phyloP scores from a whole-genome alignment of 2,888 invertebrate species.

The Folsomia manolachei region DNA sequence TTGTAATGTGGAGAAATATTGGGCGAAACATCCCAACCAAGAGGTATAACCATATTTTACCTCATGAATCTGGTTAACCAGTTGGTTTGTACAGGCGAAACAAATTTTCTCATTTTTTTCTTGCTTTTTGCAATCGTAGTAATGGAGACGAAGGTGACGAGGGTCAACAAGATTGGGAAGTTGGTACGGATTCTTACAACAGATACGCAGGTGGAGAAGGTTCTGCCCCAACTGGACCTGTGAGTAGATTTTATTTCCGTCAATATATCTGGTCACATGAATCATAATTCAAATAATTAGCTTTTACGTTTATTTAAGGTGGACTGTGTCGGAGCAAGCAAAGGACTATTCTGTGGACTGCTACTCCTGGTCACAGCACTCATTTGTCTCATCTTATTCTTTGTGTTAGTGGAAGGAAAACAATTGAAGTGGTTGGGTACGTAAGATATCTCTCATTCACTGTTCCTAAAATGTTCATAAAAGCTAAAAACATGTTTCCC shows the following conservation, averaged over 20 bases:
- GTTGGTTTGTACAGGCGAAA: too few relatives aligned
- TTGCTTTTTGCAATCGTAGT: not conserved
- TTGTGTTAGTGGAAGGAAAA: constrained; percentile 84
- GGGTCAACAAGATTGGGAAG: constrained; percentile 51
- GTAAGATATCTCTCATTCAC: too few relatives aligned
- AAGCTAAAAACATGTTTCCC: too few relatives aligned
- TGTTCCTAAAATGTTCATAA: too few relatives aligned
- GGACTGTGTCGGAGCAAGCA: constrained; percentile 92
- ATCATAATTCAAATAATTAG: too few relatives aligned
- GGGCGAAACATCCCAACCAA: constrained; percentile 65
- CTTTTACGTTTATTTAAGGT: too few relatives aligned
- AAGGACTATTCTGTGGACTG: constrained; percentile 87
- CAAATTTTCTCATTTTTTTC: not conserved
- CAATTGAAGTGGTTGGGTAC: constrained; percentile 77
- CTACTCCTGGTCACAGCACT: constrained; percentile 83
- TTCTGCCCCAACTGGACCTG: constrained; percentile 58
- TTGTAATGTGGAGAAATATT: constrained; percentile 95
- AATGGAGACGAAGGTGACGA: constrained; percentile 49
- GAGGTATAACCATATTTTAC: too few relatives aligned
- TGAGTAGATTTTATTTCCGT: too few relatives aligned
- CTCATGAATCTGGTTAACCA: too few relatives aligned
- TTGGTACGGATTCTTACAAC: constrained; percentile 50
- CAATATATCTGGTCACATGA: too few relatives aligned
- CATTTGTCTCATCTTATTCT: constrained; percentile 91
- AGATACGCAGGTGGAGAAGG: constrained; percentile 49